A percentile compares a stretch with the other conserved stretches of the same genome.
These are phyloP conservation scores for Drosophila littoralis DNA, from an alignment of 1,140 invertebrate genomes.

Conservation along the genomic window DNA sequence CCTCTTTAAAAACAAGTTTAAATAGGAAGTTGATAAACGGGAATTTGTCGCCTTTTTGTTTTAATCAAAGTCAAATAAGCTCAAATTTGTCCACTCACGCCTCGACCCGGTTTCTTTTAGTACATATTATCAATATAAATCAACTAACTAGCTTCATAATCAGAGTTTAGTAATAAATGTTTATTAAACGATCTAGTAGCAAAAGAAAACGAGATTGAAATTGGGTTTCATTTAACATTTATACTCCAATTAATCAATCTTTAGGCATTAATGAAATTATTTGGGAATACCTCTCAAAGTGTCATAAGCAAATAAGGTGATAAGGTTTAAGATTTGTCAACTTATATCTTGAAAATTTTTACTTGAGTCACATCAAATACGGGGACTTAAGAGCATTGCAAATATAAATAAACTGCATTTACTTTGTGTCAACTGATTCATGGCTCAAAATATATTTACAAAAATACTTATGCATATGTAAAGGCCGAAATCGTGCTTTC, in stretches of 20 bases:
- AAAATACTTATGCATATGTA: not conserved
- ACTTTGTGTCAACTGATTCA: conserved; percentile 4
- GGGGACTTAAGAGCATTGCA: conserved; percentile 5
- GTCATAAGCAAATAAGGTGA: not conserved
- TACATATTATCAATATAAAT: too few species aligned
- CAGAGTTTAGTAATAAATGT: not conserved
- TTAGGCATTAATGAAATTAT: not conserved
- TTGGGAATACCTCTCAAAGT: too few species aligned
- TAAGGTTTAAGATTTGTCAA: not conserved
- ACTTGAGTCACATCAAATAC: conserved; percentile 8
- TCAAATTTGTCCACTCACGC: not conserved
- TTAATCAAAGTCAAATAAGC: not conserved
- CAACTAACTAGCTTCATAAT: not conserved
- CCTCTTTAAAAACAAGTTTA: conserved; percentile 19
- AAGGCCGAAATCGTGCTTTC: conserved; percentile 6
- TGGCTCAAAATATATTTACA: conserved; percentile 4
- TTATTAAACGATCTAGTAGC: too few species aligned
- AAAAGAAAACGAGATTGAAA: too few species aligned
- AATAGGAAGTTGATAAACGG: conserved; percentile 20
- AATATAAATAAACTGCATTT: conserved; percentile 13
- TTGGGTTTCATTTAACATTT: too few species aligned
- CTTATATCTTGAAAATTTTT: not conserved
- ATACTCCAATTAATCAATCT: too few species aligned
- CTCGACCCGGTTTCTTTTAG: too few species aligned
- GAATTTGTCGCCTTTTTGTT: conserved; percentile 6